A percentile compares a stretch with the other conserved stretches of the same genome.
Evolutionary conservation across 2,797 vertebrate species (phyloP).

Genomic region (Microtus californicus): DNA sequence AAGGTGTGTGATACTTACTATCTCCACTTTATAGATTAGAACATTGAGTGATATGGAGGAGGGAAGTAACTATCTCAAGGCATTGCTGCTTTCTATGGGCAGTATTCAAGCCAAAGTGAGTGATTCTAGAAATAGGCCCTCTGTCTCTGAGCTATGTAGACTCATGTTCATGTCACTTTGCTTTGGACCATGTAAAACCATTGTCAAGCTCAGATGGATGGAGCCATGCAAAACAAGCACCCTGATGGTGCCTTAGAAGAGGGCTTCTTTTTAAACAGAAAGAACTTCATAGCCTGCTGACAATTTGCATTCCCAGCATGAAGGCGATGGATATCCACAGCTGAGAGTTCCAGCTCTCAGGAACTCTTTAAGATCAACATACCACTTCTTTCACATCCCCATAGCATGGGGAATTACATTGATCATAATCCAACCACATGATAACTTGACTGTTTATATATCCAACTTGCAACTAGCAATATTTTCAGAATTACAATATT

Average conservation of each 20-base stretch:
- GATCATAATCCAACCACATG: neutral
- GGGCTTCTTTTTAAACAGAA: neutral
- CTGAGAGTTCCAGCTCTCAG: neutral
- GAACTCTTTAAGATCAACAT: neutral
- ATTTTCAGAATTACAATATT: slow-evolving; percentile 3
- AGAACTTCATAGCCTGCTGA: neutral
- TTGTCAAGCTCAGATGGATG: neutral
- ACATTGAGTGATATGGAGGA: neutral
- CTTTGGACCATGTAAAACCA: neutral
- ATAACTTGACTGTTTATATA: slow-evolving; percentile 14
- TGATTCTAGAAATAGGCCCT: neutral
- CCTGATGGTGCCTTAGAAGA: neutral
- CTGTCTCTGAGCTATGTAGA: no score
- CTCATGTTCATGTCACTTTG: neutral
- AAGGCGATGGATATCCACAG: neutral
- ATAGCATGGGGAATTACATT: neutral
- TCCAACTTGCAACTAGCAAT: neutral
- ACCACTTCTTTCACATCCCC: neutral
- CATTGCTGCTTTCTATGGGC: neutral
- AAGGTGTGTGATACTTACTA: neutral
- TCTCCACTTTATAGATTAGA: neutral
- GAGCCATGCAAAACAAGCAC: neutral
- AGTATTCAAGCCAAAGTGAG: neutral
- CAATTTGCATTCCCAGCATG: neutral
- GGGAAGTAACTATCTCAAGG: neutral